Conservation (phyloP, 2,113 vertebrate species). For the Stegastes partitus region DNA sequence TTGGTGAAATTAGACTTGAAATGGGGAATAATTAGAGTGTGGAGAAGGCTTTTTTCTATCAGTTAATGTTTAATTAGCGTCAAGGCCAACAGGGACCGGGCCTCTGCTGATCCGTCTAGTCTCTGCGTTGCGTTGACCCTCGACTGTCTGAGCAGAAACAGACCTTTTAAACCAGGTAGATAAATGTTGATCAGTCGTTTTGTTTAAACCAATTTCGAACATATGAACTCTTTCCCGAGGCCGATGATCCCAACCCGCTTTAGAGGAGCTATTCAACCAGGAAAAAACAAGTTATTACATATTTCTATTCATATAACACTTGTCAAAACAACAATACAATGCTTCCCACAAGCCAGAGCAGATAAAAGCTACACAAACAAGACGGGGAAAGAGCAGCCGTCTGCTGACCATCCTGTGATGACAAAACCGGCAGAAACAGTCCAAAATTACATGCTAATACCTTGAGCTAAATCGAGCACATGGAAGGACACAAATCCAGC, state of each 20-base stretch:
- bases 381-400: slow-evolving; percentile 18
- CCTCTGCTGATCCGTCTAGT: slow-evolving; percentile 45
- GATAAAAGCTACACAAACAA: slow-evolving; percentile 56
- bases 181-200: neutral
- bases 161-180: slow-evolving; percentile 20
- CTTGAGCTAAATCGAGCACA: neutral
- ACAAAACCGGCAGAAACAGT: neutral
- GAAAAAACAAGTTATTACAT: slow-evolving; percentile 33
- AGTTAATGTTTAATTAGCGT: slow-evolving; percentile 77
- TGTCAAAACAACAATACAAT: neutral
- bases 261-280: neutral
- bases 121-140: slow-evolving; percentile 36
- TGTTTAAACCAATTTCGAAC: slow-evolving; percentile 5
- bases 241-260: neutral
- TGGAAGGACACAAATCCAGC: no score
- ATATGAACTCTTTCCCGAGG: neutral
- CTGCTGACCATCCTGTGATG: slow-evolving; percentile 55
- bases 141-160: slow-evolving; percentile 28
- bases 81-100: slow-evolving; percentile 43
- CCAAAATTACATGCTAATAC: neutral
- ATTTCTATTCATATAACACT: neutral
- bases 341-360: slow-evolving; percentile 7
- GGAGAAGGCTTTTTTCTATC: slow-evolving; percentile 70
- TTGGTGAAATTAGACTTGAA: slow-evolving; percentile 79
- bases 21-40: slow-evolving; percentile 75